Percentiles rank a stretch among this genome's conserved stretches.
Conservation (phyloP, 2,888 invertebrate genomes). For the Mactromeris polynyma region DNA sequence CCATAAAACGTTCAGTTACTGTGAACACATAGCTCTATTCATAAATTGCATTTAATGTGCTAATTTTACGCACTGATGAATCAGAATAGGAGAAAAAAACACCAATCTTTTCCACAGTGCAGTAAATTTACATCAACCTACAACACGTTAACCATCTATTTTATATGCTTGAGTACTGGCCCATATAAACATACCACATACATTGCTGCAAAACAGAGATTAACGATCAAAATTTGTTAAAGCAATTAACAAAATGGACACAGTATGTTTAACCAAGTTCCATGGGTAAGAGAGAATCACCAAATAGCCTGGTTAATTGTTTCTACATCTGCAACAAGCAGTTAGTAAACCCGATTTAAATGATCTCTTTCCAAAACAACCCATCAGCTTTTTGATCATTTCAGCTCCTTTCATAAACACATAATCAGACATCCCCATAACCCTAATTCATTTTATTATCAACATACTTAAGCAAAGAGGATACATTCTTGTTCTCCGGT, state of each 20-base stretch:
- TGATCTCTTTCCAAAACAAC: not conserved
- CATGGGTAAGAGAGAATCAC: not conserved
- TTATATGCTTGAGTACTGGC: not conserved
- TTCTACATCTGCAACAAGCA: not conserved
- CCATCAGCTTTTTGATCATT: not conserved
- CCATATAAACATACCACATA: not conserved
- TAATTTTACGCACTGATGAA: not conserved
- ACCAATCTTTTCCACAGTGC: not conserved
- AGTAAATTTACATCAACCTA: not conserved
- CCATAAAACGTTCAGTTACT: not conserved
- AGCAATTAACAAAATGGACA: not conserved
- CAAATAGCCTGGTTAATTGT: not conserved
- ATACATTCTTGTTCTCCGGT: not conserved
- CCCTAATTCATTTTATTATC: not conserved
- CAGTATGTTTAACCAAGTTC: not conserved
- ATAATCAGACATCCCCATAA: not conserved
- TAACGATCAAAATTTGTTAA: not conserved
- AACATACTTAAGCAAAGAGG: not conserved
- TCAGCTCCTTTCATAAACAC: not conserved
- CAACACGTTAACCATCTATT: not conserved
- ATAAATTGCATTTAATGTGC: not conserved
- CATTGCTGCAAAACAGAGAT: not conserved
- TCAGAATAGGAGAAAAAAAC: not conserved
- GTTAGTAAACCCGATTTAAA: not conserved
- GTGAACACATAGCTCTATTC: not conserved